These are phyloP conservation scores for Pangasianodon gigas DNA, from an alignment of 2,113 vertebrate species.

Conservation along the genomic window DNA sequence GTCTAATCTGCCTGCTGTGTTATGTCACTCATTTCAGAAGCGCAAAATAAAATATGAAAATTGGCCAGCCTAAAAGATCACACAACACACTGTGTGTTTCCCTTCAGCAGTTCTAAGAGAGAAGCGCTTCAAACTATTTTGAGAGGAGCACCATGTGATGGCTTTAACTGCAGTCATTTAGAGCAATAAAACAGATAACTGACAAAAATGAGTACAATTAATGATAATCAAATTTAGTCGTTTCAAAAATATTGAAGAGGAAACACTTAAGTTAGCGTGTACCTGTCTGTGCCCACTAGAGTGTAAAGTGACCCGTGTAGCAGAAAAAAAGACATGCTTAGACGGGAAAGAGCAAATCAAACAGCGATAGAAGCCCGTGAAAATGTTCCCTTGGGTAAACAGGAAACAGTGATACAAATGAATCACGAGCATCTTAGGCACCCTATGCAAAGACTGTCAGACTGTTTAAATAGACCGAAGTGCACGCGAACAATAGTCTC, in stretches of 20 bases:
- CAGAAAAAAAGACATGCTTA: conserved; percentile 45
- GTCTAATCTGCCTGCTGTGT: neutral
- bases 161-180: neutral
- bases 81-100: neutral
- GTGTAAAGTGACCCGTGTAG: conserved; percentile 48
- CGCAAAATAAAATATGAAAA: neutral
- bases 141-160: neutral
- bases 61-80: too few relatives aligned
- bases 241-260: neutral
- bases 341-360: conserved; percentile 58
- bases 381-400: conserved; percentile 60
- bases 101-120: too few relatives aligned
- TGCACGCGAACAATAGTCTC: conserved; percentile 40
- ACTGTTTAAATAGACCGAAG: conserved; percentile 45
- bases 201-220: neutral
- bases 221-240: neutral
- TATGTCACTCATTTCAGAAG: neutral
- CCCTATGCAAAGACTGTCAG: conserved; percentile 26
- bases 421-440: conserved; percentile 42
- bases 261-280: neutral
- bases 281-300: conserved; percentile 8
- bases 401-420: conserved; percentile 65
- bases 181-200: neutral
- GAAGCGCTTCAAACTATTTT: neutral
- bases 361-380: conserved; percentile 42